Base-by-base conservation (phyloP, 2,888 invertebrate genomes). In the Megalurothrips usitatus region DNA sequence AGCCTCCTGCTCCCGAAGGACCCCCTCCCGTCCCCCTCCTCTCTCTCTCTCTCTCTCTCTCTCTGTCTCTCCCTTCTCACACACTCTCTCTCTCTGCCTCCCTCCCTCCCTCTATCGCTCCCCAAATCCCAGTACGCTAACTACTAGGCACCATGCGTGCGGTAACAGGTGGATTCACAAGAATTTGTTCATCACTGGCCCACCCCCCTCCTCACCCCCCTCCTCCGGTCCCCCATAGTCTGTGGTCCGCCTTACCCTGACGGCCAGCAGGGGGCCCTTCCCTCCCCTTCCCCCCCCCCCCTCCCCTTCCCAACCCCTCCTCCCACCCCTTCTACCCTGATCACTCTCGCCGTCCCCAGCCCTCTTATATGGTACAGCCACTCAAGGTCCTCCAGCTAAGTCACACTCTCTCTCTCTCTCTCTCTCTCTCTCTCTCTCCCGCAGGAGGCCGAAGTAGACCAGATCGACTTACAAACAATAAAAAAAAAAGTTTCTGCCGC, bases 91-190 rank as follows among this genome's bases (percentile, higher is more conserved):
- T n/a, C n/a, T n/a, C n/a, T n/a, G n/a, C n/a, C n/a, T n/a, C n/a
- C n/a, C n/a, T n/a, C n/a, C n/a, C n/a, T n/a, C n/a, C n/a, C n/a
- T n/a, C n/a, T n/a, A n/a, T n/a, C n/a, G n/a, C n/a, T 6, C 34
- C 34, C 34, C 34, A 43, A 43, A 43, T 43, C 34, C 34, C 34
- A 6, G 34, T 43, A 43, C 34, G 34, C 34, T 43, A 43, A 43
- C 34, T 4, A 43, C 34, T 43, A n/a, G n/a, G 34, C 34, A n/a
- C 34, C 34, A 2, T 43, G 34, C 34, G 3, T 43, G 34, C 34
- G 34, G 23, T 75, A 75, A 75, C 68, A 75, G 68, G 68, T 75
- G 68, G 68, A 23, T 75, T 23, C 23, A 26, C 68, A 75, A 26
- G 68, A 75, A 75, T 75, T 26, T 75, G 23, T 26, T 75, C 68